Base-by-base conservation (phyloP, 2,113 vertebrate species). In the Scartelaos histophorus region DNA sequence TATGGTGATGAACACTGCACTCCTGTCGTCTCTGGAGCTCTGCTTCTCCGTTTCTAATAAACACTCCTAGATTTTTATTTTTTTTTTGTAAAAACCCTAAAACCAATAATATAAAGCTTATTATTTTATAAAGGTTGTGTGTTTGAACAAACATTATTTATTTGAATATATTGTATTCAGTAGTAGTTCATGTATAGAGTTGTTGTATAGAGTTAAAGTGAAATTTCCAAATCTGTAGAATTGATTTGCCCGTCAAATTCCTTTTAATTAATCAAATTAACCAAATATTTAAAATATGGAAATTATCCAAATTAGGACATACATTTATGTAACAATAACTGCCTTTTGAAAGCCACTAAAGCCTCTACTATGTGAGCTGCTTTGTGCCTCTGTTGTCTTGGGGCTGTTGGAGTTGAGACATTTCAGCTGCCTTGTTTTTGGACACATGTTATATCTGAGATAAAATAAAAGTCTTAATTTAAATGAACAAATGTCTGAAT, bases 1-100 rank as follows among this genome's bases (percentile, higher is more conserved):
- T 94, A 94, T 92, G 93, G 93, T 78, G 85, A 90, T 87, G 7
- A 61, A 82, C 84, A 78, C 84, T 87, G 70, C 2, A 45, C 76
- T 77, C 67, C 35, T 69, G 69, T 74, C 68, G 78, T 73, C 53
- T 21, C 66, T 68, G 66, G 73, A 67, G 74, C 78, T 84, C 62
- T 85, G 71, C 70, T 70, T 87, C 81, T 84, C 70, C 80, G 81
- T 87, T 57, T 56, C 73, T 80, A 71, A 83, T 12, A 46, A 79
- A 22, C 49, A 0, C 71, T 78, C 70, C n/a, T 46, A 62, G 71
- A 61, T 71, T 72, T 22, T 74, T 79, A 7, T 53, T n/a, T 21
- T 54, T 17, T 19, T 7, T 7, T 4, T n/a, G 6, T n/a, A 21
- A 9, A 2, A n/a, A 21, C 10, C 7, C 7, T 21, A 54, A n/a